These are phyloP conservation scores for Ariopsis seemanni DNA, from an alignment of 2,113 vertebrate genomes.

Conservation along the genomic window DNA sequence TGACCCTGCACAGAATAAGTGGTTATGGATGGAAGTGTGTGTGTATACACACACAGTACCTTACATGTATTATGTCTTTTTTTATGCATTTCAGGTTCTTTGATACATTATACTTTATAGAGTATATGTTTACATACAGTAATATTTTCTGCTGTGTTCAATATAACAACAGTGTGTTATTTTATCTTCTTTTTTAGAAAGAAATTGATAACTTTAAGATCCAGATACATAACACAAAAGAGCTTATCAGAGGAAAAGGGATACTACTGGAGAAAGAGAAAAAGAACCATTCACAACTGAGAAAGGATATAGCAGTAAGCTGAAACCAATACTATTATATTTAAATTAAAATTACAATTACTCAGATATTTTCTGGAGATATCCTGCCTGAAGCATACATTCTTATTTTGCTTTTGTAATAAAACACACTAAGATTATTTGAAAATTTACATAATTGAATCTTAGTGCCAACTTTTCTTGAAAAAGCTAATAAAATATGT, in stretches of 20 bases:
- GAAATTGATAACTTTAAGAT: conserved; percentile 55
- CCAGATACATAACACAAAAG: conserved; percentile 47
- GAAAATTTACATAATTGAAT: neutral
- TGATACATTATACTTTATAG: too few relatives aligned
- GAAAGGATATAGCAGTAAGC: conserved; percentile 66
- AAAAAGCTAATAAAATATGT: neutral
- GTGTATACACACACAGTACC: too few relatives aligned
- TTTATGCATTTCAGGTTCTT: too few relatives aligned
- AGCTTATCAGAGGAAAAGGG: conserved; percentile 39
- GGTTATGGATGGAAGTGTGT: too few relatives aligned
- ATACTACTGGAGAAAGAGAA: conserved; percentile 54
- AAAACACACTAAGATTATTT: neutral
- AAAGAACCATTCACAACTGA: conserved; percentile 57
- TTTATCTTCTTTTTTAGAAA: conserved; percentile 50
- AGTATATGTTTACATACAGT: neutral
- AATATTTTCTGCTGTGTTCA: neutral
- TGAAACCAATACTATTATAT: neutral
- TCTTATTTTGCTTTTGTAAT: neutral
- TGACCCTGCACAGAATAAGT: too few relatives aligned
- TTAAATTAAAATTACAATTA: neutral
- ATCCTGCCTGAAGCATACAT: neutral
- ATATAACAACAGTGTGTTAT: neutral
- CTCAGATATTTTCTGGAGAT: neutral
- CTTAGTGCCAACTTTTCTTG: neutral
- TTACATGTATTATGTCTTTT: too few relatives aligned